Evolutionary conservation across 2,797 vertebrate species (phyloP).

Genomic region (Platyrinchus mystaceus): DNA sequence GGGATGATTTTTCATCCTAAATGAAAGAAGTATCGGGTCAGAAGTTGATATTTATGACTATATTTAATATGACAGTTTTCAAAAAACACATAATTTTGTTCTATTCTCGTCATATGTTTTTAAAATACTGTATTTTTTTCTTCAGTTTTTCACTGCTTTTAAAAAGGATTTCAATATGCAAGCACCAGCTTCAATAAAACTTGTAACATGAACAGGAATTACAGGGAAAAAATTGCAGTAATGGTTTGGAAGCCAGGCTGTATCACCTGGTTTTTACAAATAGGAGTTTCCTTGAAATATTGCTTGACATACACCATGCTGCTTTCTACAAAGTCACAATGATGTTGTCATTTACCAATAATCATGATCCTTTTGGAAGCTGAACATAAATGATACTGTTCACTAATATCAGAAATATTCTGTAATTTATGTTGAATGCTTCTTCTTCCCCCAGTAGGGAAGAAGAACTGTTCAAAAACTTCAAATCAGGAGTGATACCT

Average conservation of each 20-base stretch:
- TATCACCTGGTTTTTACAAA: not conserved
- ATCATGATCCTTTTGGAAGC: not conserved
- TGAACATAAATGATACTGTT: not conserved
- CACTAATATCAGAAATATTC: not conserved
- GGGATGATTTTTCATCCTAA: not conserved
- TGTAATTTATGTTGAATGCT: not conserved
- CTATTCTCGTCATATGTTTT: not conserved
- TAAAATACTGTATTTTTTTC: not conserved
- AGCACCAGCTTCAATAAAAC: not conserved
- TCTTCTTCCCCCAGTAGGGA: not conserved
- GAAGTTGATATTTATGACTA: not conserved
- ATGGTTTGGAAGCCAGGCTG: not conserved
- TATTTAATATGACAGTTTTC: not conserved
- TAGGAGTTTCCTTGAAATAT: not conserved
- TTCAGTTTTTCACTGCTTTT: not conserved
- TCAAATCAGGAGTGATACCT: not conserved
- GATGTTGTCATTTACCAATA: not conserved
- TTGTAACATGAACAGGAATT: not conserved
- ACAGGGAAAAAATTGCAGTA: not conserved
- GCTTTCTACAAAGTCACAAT: not conserved
- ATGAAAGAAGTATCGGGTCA: constrained; percentile 1
- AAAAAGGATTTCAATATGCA: not conserved
- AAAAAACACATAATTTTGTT: not conserved
- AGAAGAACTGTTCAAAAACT: not conserved
- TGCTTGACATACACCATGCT: not conserved